Percentiles rank a stretch among this genome's conserved stretches.
These are phyloP conservation scores for Clarias fuscus DNA, from an alignment of 2,797 vertebrate species.

Conservation along the genomic window DNA sequence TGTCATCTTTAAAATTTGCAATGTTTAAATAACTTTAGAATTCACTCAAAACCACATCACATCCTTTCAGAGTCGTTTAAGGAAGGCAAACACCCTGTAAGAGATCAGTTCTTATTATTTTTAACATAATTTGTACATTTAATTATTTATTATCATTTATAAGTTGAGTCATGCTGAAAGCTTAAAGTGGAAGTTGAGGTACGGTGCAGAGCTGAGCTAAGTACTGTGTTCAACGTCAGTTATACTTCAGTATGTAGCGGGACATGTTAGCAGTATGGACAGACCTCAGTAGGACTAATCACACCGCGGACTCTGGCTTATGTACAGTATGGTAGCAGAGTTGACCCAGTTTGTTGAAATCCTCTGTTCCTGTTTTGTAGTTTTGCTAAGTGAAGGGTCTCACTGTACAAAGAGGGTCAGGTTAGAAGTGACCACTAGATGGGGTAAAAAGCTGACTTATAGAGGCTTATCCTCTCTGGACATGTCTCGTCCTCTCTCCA, in stretches of 20 bases:
- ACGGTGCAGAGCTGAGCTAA: background rate
- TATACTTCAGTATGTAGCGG: background rate
- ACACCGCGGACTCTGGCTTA: background rate
- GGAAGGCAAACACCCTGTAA: background rate
- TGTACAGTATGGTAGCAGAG: background rate
- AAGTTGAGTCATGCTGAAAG: background rate
- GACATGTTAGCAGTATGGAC: background rate
- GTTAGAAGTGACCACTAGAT: slow-evolving; percentile 54
- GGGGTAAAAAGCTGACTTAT: slow-evolving; percentile 49
- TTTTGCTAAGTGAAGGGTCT: slow-evolving; percentile 24
- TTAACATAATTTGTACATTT: background rate
- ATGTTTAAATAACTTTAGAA: background rate
- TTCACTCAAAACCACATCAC: background rate
- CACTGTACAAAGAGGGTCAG: slow-evolving; percentile 33
- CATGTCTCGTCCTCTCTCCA: background rate
- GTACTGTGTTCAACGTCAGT: background rate
- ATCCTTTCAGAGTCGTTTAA: background rate
- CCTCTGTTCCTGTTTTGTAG: background rate
- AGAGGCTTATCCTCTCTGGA: background rate
- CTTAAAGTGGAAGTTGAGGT: background rate
- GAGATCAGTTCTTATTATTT: background rate
- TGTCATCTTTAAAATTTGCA: background rate
- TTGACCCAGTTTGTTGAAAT: background rate
- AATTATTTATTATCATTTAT: background rate
- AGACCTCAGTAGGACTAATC: background rate